Base-by-base conservation (phyloP, 2,113 vertebrate species). In the Halcyon senegalensis region DNA sequence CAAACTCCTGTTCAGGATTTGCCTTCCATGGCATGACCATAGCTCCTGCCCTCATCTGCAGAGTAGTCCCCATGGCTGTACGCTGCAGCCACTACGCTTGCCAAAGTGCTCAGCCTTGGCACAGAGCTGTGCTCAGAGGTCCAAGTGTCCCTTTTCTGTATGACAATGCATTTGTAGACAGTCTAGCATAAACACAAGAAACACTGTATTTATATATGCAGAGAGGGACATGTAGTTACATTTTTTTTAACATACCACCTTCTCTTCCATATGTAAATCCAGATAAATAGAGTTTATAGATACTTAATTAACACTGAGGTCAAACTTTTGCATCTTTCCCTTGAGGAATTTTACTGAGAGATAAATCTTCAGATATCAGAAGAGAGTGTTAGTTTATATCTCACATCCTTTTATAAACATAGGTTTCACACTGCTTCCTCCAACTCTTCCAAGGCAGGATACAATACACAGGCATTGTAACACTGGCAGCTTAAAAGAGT, bases 351-450 rank as follows among this genome's bases (percentile, higher is more conserved):
- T 92, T 83, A 60, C 75, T 66, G 64, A 79, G 72, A 94, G 68
- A 94, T 66, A 93, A 88, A 95, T 88, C 64, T 93, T 74, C 78
- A 91, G 70, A 73, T 90, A 96, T 55, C 94, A 84, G 85, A 93
- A 92, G 60, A 70, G 73, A 91, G 35, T 66, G 77, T 86, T 96
- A 85, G 90, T 94, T 91, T 94, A 93, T 94, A 84, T 72, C 50
- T 84, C 68, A 89, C 68, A 94, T 95, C 86, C 73, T 93, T 96
- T 70, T 91, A 93, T 94, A 96, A 95, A 96, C 88, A 92, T 1
- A 2, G 50, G 21, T 51, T 92, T 91, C 90, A 78, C 50, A 28
- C 69, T 80, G 69, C 77, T 95, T 97, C 92, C 95, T 96, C 77
- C 72, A 91, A 7, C 75, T 78, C 74, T 91, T 53, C 70, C 59